Percentiles rank a stretch among this genome's conserved stretches.
These are phyloP conservation scores for Drosophila aldrichi DNA, from an alignment of 2,888 invertebrate genomes.

Conservation along the genomic window DNA sequence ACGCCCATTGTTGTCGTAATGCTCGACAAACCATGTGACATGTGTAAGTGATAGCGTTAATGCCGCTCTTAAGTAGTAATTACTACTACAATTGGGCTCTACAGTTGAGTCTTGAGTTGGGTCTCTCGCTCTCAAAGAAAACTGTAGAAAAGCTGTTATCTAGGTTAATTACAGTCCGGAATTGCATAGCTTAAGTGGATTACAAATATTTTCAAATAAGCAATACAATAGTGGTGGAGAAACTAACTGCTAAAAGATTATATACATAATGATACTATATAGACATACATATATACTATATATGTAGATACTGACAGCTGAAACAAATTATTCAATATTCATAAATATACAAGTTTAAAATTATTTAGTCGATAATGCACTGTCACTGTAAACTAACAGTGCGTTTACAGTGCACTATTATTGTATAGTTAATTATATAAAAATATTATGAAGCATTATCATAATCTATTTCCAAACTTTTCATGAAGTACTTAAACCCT, in stretches of 20 bases:
- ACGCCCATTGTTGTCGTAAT: constrained; percentile 73
- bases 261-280: background rate
- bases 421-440: too few species aligned
- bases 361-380: too few species aligned
- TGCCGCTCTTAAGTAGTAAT: constrained; percentile 81
- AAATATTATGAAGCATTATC: too few species aligned
- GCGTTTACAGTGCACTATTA: too few species aligned
- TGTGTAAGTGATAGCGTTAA: constrained; percentile 81
- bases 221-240: background rate
- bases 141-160: constrained; percentile 22
- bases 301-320: background rate
- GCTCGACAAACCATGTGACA: constrained; percentile 75
- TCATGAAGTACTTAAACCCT: background rate
- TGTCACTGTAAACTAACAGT: too few species aligned
- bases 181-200: background rate
- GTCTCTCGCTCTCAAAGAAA: background rate
- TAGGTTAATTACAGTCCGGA: constrained; percentile 32
- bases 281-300: too few species aligned
- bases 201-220: constrained; percentile 1
- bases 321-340: background rate
- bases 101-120: constrained; percentile 11
- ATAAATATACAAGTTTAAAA: too few species aligned
- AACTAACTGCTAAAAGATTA: background rate
- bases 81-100: constrained; percentile 75
- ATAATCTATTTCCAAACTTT: too few species aligned